A percentile compares a stretch with the other conserved stretches of the same genome.
Evolutionary conservation across 2,797 vertebrate genomes (phyloP).

Genomic region (Sebastes hopkinsi): DNA sequence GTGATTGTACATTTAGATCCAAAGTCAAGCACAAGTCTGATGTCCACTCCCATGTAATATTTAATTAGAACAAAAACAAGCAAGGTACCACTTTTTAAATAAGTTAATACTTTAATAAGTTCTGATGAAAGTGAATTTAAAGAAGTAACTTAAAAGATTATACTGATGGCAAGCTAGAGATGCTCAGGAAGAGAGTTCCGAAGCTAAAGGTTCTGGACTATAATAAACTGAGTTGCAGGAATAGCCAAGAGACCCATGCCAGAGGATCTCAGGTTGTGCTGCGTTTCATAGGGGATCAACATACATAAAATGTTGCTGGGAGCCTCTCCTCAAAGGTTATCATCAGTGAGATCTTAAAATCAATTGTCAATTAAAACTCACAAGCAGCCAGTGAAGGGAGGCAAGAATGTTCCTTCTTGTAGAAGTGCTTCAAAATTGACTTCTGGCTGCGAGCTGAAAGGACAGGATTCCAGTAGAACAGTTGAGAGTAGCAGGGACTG

Average conservation of each 20-base stretch:
- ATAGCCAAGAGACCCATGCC: not conserved
- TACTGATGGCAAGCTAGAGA: not conserved
- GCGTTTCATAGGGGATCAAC: not conserved
- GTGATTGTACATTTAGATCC: not conserved
- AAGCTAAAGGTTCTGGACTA: not conserved
- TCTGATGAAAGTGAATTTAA: not conserved
- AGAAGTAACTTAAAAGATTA: not conserved
- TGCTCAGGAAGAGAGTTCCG: not conserved
- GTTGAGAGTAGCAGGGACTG: not conserved
- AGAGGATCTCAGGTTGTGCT: not conserved
- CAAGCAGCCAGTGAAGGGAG: not conserved
- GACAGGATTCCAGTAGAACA: not conserved
- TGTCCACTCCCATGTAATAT: not conserved
- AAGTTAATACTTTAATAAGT: too few species aligned
- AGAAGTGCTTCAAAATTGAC: not conserved
- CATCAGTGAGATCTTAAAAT: not conserved
- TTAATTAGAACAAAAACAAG: not conserved
- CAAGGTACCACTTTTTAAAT: not conserved
- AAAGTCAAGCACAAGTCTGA: not conserved
- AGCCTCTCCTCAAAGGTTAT: not conserved
- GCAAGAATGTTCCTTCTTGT: not conserved
- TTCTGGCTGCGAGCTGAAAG: not conserved
- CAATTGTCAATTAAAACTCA: not conserved
- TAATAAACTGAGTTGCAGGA: not conserved
- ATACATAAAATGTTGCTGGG: not conserved